A percentile compares a stretch with the other conserved stretches of the same genome.
Evolutionary conservation across 92 coral and sea anemone genomes (phyloP).

Genomic region (Palythoa caribaeorum): DNA sequence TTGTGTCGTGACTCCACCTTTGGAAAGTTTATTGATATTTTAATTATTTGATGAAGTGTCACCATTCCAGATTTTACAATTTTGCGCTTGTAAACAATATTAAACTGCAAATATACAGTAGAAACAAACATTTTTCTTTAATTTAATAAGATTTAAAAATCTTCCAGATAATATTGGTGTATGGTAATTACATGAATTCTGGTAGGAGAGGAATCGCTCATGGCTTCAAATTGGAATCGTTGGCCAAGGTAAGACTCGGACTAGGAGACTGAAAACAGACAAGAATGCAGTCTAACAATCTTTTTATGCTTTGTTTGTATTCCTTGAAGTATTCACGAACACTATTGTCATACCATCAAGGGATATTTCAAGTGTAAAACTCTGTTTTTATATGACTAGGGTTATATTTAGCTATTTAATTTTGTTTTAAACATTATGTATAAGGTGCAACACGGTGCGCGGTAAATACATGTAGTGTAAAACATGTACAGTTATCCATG

Average conservation of each 20-base stretch:
- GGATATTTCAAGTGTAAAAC: neutral
- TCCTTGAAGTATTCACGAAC: neutral
- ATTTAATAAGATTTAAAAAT: neutral
- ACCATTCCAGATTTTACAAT: too few relatives aligned
- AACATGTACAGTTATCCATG: too few relatives aligned
- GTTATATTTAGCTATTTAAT: too few relatives aligned
- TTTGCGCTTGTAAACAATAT: too few relatives aligned
- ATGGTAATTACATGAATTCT: slow-evolving; percentile 95
- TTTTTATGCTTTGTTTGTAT: too few relatives aligned
- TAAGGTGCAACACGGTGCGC: too few relatives aligned
- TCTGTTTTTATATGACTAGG: neutral
- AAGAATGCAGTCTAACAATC: neutral
- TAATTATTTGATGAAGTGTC: too few relatives aligned
- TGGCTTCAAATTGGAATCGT: slow-evolving; percentile 94
- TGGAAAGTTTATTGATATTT: too few relatives aligned
- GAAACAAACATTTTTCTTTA: neutral
- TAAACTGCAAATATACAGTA: neutral
- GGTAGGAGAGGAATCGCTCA: slow-evolving; percentile 82
- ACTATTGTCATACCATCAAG: too few relatives aligned
- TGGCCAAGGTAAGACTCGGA: slow-evolving; percentile 73
- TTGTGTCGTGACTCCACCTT: too few relatives aligned
- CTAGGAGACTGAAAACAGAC: neutral
- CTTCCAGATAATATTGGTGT: slow-evolving; percentile 79
- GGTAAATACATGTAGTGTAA: too few relatives aligned
- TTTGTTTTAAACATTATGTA: too few relatives aligned